Evolutionary conservation across 2,797 vertebrate species (phyloP).

Genomic region (Tangara arthus): DNA sequence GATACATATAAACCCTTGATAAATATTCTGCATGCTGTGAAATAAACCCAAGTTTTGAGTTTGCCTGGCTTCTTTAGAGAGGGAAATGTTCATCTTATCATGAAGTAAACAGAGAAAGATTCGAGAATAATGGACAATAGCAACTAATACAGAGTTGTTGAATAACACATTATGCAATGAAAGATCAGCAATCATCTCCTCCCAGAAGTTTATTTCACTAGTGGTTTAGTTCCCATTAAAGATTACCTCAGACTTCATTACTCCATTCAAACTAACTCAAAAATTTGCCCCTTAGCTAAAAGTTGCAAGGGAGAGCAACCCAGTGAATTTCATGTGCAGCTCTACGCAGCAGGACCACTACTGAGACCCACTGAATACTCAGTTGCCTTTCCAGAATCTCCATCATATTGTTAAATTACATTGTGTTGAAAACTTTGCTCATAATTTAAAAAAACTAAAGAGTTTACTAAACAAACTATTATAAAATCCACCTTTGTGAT

Average conservation of each 20-base stretch:
- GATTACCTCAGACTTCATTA: not conserved
- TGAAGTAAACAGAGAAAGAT: not conserved
- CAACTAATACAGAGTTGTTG: not conserved
- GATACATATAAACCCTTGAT: constrained; percentile 25
- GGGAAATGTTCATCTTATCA: not conserved
- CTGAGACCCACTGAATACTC: not conserved
- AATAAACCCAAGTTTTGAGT: not conserved
- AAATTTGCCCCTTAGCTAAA: not conserved
- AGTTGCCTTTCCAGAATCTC: not conserved
- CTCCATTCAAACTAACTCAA: not conserved
- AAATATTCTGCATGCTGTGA: constrained; percentile 23
- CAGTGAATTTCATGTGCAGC: not conserved
- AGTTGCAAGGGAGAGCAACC: not conserved
- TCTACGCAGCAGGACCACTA: not conserved
- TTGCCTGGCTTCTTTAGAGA: not conserved
- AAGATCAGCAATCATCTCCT: not conserved
- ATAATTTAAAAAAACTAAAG: not conserved
- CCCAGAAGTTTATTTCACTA: not conserved
- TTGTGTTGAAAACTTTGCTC: not conserved
- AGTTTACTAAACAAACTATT: not conserved
- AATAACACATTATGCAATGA: not conserved
- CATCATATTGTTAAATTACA: not conserved
- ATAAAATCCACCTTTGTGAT: not conserved
- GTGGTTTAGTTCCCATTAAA: not conserved
- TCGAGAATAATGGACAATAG: not conserved